Percentiles rank a stretch among this genome's conserved stretches.
Conservation (phyloP, 2,888 invertebrate species). For the Bombylius discolor region DNA sequence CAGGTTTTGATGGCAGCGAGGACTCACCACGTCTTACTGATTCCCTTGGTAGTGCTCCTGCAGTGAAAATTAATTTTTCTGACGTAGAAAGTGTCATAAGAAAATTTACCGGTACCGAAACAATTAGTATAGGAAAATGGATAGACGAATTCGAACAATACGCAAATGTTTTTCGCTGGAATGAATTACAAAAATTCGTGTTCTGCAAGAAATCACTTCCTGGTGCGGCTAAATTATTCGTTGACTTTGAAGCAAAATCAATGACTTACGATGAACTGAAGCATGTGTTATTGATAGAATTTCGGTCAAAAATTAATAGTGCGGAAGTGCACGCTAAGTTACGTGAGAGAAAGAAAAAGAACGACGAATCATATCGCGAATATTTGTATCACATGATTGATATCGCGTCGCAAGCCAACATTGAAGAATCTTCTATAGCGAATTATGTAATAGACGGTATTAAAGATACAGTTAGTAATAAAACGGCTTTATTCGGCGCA, state of each 20-base stretch:
- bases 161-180: constrained; percentile 4
- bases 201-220: constrained; percentile 5
- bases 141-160: constrained; percentile 6
- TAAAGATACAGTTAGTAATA: constrained; percentile 3
- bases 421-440: constrained; percentile 8
- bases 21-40: too few species aligned
- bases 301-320: not conserved
- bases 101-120: constrained; percentile 1
- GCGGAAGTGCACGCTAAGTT: constrained; percentile 6
- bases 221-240: constrained; percentile 4
- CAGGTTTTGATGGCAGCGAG: too few species aligned
- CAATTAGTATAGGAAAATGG: constrained; percentile 1
- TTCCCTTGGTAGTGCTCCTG: too few species aligned
- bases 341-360: constrained; percentile 4
- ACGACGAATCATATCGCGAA: constrained; percentile 5
- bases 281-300: constrained; percentile 1
- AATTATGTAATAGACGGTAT: constrained; percentile 10
- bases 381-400: constrained; percentile 10
- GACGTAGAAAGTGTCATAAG: constrained; percentile 5
- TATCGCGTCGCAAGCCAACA: constrained; percentile 5
- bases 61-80: not conserved
- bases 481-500: constrained; percentile 6
- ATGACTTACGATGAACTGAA: constrained; percentile 3
- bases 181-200: constrained; percentile 3
- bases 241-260: constrained; percentile 7